These are phyloP conservation scores for Dorcus hopei DNA, from an alignment of 2,888 invertebrate genomes.

Conservation along the genomic window DNA sequence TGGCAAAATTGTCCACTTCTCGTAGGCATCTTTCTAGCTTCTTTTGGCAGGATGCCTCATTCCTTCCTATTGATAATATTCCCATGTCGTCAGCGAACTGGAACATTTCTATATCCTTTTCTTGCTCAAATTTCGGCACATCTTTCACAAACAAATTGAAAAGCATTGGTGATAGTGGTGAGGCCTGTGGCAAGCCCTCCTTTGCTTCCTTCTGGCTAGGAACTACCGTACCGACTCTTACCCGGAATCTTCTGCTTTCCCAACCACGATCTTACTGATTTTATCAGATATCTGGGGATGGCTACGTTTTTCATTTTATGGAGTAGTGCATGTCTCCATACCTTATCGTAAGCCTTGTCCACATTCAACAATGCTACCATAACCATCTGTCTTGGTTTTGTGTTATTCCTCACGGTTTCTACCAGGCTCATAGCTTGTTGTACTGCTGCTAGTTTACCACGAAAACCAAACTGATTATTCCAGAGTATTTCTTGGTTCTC, in stretches of 20 bases:
- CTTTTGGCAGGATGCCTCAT: neutral
- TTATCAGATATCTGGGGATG: neutral
- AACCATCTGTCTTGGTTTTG: neutral
- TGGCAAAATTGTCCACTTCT: neutral
- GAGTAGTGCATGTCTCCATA: neutral
- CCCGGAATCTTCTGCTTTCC: neutral
- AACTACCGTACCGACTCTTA: no score
- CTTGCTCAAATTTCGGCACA: neutral
- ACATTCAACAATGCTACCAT: neutral
- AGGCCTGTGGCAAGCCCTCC: neutral
- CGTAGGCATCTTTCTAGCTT: neutral
- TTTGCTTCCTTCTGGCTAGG: no score
- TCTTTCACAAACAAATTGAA: neutral
- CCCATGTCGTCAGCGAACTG: neutral
- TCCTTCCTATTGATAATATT: neutral
- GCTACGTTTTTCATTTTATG: neutral
- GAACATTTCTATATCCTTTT: neutral
- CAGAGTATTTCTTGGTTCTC: conserved; percentile 8
- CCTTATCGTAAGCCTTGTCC: neutral
- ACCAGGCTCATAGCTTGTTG: neutral
- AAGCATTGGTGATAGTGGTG: neutral
- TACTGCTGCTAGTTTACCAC: conserved; percentile 18
- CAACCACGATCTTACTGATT: neutral
- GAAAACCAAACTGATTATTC: conserved; percentile 31
- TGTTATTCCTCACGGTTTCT: neutral